Conservation (phyloP, 35 echinoderm and acorn worm genomes). For the Apostichopus parvimensis region DNA sequence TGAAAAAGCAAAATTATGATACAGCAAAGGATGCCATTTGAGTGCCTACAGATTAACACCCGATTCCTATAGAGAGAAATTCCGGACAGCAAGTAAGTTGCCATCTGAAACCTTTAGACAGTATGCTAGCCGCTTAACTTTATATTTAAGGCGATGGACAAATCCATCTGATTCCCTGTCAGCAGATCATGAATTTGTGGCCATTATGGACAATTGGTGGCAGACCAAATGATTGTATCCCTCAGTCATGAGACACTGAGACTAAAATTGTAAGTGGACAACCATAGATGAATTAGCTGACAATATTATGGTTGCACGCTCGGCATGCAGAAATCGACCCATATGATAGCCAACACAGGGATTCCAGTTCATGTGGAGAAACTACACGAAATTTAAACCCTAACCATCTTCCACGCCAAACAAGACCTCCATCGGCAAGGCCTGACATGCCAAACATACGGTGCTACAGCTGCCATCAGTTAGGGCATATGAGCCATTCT, state of each 20-base stretch:
- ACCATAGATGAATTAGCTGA: background rate
- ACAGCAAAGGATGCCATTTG: background rate
- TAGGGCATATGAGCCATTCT: slow-evolving; percentile 32
- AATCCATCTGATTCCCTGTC: background rate
- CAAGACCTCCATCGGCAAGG: background rate
- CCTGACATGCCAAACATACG: background rate
- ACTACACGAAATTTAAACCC: background rate
- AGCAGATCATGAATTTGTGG: background rate
- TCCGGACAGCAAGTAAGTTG: slow-evolving; percentile 38
- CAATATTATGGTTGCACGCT: slow-evolving; percentile 18
- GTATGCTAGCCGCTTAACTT: background rate
- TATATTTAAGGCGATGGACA: slow-evolving; percentile 18
- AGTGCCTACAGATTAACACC: slow-evolving; percentile 28
- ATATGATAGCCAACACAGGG: background rate
- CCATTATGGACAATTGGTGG: slow-evolving; percentile 28
- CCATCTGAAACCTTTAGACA: slow-evolving; percentile 41
- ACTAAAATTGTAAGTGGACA: background rate
- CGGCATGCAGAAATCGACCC: slow-evolving; percentile 35
- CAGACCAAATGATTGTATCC: slow-evolving; percentile 17
- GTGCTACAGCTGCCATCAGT: slow-evolving; percentile 12
- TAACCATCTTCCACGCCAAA: background rate
- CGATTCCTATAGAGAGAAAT: slow-evolving; percentile 22
- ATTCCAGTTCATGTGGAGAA: background rate
- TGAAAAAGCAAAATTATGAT: no score
- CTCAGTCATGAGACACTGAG: background rate